Base-by-base conservation (phyloP, 2,888 invertebrate species). In the Reticulitermes lucifugus region DNA sequence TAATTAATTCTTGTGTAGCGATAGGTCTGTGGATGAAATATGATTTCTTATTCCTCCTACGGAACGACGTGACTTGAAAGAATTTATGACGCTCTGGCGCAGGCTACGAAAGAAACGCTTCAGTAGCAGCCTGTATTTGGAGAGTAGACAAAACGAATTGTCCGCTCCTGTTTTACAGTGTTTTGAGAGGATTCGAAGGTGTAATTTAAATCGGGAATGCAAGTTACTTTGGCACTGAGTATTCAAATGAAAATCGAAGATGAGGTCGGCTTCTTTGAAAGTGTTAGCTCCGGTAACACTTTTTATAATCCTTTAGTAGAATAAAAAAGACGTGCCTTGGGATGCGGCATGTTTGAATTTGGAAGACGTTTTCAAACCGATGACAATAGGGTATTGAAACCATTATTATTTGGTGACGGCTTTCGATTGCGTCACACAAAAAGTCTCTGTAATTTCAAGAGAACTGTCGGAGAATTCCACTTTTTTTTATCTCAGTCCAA, bases 391-490 rank as follows among this genome's bases (percentile, higher is more conserved):
- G 77, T 77, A n/a, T 77, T 43, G 77, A 77, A 77, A 77, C 46
- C 77, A 77, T 77, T 77, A 73, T 73, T 73, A 77, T 77, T 77
- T 77, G 46, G 77, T 77, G 77, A 77, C 41, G 41, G 77, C 77
- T 77, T 77, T 77, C 46, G 77, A n/a, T 25, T 77, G 77, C 41
- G 46, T 46, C 46, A n/a, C 4, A 35, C 35, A 77, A 46, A 77
- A 25, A 77, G 9, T 41, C 77, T n/a, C 12, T 43, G 46, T 46
- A 77, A 43, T 77, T 46, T 77, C 77, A 51, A 77, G 46, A 1
- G 51, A 43, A n/a, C 77, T 43, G 46, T 41, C 77, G 7, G 25
- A 6, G 65, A 65, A 65, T 25, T 9, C 51, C 21, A 41, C 77
- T 77, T 77, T 9, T 46, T 35, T 75, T 75, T 75, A 41, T 77